phyloP scores from a whole-genome alignment of 1,140 invertebrate genomes.

The Sogatella furcifera region DNA sequence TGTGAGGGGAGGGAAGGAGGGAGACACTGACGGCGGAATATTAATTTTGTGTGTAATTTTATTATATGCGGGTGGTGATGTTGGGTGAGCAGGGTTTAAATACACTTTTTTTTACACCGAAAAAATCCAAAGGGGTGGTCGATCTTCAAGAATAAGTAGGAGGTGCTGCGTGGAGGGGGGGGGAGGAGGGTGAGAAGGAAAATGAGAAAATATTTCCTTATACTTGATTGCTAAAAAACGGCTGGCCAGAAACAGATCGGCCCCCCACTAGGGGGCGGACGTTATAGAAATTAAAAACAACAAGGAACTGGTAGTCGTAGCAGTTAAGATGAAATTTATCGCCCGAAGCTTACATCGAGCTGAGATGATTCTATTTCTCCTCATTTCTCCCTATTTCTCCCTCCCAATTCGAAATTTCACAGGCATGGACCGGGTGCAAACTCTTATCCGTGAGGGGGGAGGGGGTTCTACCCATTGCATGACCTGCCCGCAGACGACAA shows the following conservation, averaged over 20 bases:
- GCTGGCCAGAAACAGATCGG: constrained; percentile 11
- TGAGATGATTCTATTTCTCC: constrained; percentile 13
- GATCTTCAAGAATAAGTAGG: background rate
- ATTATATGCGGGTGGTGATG: constrained; percentile 9
- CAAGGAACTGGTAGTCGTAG: constrained; percentile 11
- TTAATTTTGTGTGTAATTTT: constrained; percentile 18
- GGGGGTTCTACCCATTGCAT: background rate
- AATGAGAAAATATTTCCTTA: constrained; percentile 12
- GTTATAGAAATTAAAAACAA: constrained; percentile 15
- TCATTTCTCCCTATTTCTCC: too few species aligned
- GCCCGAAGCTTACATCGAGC: constrained; percentile 12
- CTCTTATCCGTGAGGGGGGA: background rate
- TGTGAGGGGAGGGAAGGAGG: background rate
- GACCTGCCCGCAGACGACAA: background rate
- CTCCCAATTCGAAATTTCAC: background rate
- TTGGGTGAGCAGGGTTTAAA: background rate
- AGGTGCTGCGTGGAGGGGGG: background rate
- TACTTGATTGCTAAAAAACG: constrained; percentile 14
- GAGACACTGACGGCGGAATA: constrained; percentile 7
- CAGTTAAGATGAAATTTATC: constrained; percentile 16
- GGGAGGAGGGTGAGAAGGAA: background rate
- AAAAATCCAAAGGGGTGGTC: constrained; percentile 3
- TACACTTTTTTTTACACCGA: constrained; percentile 5
- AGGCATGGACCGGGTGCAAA: background rate
- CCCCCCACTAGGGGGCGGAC: background rate